Percentiles rank a stretch among this genome's conserved stretches.
Evolutionary conservation across 2,113 vertebrate species (phyloP).

Genomic region (Ascaphus truei): DNA sequence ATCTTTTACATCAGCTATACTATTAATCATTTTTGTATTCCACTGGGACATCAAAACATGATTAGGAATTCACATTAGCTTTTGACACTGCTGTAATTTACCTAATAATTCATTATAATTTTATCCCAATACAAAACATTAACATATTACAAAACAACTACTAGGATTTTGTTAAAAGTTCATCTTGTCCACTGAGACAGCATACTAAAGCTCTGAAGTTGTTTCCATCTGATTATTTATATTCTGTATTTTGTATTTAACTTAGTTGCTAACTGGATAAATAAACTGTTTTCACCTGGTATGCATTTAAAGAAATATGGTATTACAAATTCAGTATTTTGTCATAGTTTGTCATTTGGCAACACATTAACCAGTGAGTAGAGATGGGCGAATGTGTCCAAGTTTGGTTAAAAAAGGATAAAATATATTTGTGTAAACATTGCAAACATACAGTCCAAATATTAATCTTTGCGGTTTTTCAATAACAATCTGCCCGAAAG

Average conservation of each 20-base stretch:
- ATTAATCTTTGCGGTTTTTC: too few relatives aligned
- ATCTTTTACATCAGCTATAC: too few relatives aligned
- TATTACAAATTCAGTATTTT: neutral
- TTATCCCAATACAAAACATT: constrained; percentile 16
- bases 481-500: too few relatives aligned
- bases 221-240: constrained; percentile 2
- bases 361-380: too few relatives aligned
- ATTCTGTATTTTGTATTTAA: constrained; percentile 23
- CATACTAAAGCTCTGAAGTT: constrained; percentile 22
- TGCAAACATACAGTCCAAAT: too few relatives aligned
- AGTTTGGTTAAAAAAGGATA: too few relatives aligned
- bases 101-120: constrained; percentile 17
- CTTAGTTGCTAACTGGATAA: constrained; percentile 25
- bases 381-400: too few relatives aligned
- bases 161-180: constrained; percentile 34
- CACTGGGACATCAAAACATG: neutral
- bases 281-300: constrained; percentile 19
- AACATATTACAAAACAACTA: constrained; percentile 30
- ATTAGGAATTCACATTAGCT: constrained; percentile 20
- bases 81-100: constrained; percentile 21
- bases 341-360: too few relatives aligned
- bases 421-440: too few relatives aligned
- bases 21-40: neutral
- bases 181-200: constrained; percentile 18
- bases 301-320: constrained; percentile 16